phyloP scores from a whole-genome alignment of 2,797 vertebrate species.

The Chaenodraco wilsoni region DNA sequence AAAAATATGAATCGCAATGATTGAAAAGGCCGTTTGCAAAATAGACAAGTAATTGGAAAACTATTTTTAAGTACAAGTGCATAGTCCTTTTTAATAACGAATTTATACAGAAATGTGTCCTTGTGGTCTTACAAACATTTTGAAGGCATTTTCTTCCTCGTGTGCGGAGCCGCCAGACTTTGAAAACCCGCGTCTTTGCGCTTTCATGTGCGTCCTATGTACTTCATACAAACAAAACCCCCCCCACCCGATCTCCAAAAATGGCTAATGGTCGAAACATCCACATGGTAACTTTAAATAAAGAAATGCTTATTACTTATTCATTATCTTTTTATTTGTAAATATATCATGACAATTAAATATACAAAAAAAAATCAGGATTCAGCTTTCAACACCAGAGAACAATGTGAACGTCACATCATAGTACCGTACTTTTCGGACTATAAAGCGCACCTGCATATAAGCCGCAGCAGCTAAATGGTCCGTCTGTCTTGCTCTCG shows the following conservation, averaged over 20 bases:
- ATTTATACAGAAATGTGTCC: too few relatives aligned
- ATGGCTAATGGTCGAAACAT: not conserved
- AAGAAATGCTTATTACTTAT: not conserved
- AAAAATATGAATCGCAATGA: not conserved
- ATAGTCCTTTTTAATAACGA: too few relatives aligned
- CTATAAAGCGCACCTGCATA: too few relatives aligned
- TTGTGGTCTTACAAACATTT: too few relatives aligned
- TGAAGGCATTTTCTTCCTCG: not conserved
- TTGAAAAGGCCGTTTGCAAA: not conserved
- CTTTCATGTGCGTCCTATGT: not conserved
- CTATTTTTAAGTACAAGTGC: not conserved
- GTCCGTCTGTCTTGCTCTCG: too few relatives aligned
- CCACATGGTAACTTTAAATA: not conserved
- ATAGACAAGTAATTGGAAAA: not conserved
- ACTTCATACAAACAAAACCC: not conserved
- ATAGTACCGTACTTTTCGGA: too few relatives aligned
- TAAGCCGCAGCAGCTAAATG: too few relatives aligned
- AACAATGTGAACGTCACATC: slow-evolving; percentile 9
- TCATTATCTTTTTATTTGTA: not conserved
- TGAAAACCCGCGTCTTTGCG: too few relatives aligned
- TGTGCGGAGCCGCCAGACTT: not conserved
- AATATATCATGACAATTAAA: not conserved
- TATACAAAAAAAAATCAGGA: slow-evolving; percentile 6
- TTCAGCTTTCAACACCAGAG: not conserved
- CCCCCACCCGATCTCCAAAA: not conserved